Base-by-base conservation (phyloP, 1,140 invertebrate species). In the Leptinotarsa texana region DNA sequence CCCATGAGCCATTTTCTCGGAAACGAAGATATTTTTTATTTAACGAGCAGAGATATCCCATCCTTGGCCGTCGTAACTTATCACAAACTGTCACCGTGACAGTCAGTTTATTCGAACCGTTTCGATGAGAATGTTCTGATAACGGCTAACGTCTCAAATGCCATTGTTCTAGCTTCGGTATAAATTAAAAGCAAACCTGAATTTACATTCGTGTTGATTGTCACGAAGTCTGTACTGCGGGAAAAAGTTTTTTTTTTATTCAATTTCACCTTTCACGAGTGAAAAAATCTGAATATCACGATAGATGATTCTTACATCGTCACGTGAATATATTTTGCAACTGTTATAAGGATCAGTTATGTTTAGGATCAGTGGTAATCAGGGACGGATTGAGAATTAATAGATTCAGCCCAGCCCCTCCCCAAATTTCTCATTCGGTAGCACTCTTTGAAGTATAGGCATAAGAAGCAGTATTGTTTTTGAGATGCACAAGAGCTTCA, bases 91-190 rank as follows among this genome's bases (percentile, higher is more conserved):
- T 65, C 63, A 65, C 63, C 63, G 27, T 65, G 63, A 65, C 63
- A 65, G 63, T 21, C 13, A 65, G 63, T 65, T 65, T 65, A 65
- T 65, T 17, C 27, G 21, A 21, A 65, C 21, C 63, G 63, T 65
- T 65, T 65, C 63, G 63, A 65, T 65, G 63, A 22, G 63, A 65
- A 65, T 65, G 63, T 65, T 65, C 63, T 18, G 63, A 65, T 65
- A 65, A 65, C 63, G 21, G 1, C 21, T 21, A 21, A 65, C 21
- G 63, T 65, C 21, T 65, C 27, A 65, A 22, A 65, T 65, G 3
- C 21, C 63, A 65, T 65, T 65, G 63, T 65, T 65, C 63, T 65
- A 65, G 6, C 63, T 22, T 15, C 13, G 63, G 13, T 33, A 65
- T 65, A 57, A 57, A 57, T 57, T 57, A 57, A 57, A 57, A 57